Base-by-base conservation (phyloP, 2,797 vertebrate genomes). In the Kryptopterus vitreolus region DNA sequence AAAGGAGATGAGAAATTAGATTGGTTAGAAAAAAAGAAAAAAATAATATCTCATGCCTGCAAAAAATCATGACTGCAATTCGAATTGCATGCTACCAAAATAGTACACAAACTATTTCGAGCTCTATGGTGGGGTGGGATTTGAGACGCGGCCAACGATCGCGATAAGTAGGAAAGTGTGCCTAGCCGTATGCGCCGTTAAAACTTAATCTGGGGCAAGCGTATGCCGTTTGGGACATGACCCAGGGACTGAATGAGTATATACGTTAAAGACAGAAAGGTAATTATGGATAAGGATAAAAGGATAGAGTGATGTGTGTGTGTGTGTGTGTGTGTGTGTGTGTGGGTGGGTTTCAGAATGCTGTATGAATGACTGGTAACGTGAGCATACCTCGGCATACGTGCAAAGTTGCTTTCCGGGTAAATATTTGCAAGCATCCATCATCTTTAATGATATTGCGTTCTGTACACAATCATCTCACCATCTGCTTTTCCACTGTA, bases 391-490 rank as follows among this genome's bases (percentile, higher is more conserved):
- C n/a, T 11, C n/a, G 0, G 71, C n/a, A 73, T 38, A 9, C n/a
- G 43, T 38, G 26, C 9, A 2, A 73, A 73, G 13, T 26, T 58
- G 53, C n/a, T 38, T n/a, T 73, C 71, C 33, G 24, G 53, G 18
- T 73, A 89, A 73, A 73, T 73, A 58, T 73, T 73, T 58, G 53
- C 71, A 58, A 73, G 16, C 71, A 73, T 73, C 53, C n/a, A 58
- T 73, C 53, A 88, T 88, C 59, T 89, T 89, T 24, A 58, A 58
- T 73, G 33, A 2, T 9, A 43, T 57, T 18, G 33, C 22, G 38
- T 58, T 38, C 16, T 38, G 71, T 38, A 73, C 70, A 57, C 12
- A 71, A 38, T 57, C 35, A 24, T n/a, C 70, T 58, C 7, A 31
- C 71, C 71, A 43, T 33, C 52, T 73, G 33, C 71, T 38, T 73